Conservation (phyloP, 2,113 vertebrate genomes). For the Albula goreensis region DNA sequence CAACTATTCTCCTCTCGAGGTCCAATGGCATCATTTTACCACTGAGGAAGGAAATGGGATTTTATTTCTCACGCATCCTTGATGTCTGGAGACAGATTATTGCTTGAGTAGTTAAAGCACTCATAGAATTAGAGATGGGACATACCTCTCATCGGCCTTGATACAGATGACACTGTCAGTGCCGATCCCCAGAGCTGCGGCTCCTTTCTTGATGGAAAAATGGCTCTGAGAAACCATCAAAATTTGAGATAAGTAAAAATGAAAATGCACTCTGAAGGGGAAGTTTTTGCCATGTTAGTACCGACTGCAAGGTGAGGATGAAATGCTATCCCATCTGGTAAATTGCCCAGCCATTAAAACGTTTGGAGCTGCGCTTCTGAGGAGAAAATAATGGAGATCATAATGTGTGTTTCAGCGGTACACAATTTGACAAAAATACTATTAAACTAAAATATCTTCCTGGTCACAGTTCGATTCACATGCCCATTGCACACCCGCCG, state of each 20-base stretch:
- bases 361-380: background rate
- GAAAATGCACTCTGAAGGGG: background rate
- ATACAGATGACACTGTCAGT: conserved; percentile 98
- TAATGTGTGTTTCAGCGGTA: background rate
- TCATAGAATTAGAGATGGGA: background rate
- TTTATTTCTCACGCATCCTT: conserved; percentile 32
- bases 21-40: conserved; percentile 96
- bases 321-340: no score
- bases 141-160: conserved; percentile 91
- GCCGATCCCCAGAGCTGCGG: conserved; percentile 93
- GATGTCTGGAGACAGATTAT: background rate
- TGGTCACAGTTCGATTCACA: no score
- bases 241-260: background rate
- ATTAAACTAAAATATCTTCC: no score
- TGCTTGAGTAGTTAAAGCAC: background rate
- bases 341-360: background rate
- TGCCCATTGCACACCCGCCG: no score
- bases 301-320: no score
- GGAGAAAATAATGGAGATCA: background rate
- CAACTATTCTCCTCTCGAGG: conserved; percentile 93
- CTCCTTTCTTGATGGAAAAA: conserved; percentile 98
- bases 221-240: conserved; percentile 81
- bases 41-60: conserved; percentile 62
- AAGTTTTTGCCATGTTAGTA: no score
- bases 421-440: background rate